Conservation (phyloP, 2,797 vertebrate species). For the Pampus argenteus region DNA sequence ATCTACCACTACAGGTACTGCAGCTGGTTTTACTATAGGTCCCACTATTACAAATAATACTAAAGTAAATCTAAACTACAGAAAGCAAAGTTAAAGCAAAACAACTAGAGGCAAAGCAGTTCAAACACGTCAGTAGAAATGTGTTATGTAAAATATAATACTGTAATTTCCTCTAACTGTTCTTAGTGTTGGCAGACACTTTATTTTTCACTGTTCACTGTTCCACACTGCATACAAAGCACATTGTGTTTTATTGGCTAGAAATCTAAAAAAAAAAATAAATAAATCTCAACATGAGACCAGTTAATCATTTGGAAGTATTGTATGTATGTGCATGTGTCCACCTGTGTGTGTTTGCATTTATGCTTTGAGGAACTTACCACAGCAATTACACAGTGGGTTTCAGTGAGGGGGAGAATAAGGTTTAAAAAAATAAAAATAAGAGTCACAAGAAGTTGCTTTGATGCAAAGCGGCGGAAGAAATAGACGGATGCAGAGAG, state of each 20-base stretch:
- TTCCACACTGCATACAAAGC: conserved; percentile 52
- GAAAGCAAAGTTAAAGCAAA: neutral
- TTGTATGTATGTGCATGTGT: conserved; percentile 21
- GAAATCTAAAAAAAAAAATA: conserved; percentile 36
- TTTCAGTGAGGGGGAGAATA: neutral
- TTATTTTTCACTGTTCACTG: conserved; percentile 19
- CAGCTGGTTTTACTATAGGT: neutral
- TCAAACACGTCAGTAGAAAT: neutral
- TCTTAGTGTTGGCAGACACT: neutral
- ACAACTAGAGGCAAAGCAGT: neutral
- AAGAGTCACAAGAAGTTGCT: conserved; percentile 24
- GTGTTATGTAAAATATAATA: neutral
- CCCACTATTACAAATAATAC: neutral
- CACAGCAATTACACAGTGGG: conserved; percentile 1
- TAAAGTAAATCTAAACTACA: too few species aligned
- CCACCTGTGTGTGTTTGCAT: conserved; percentile 25
- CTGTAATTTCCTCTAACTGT: neutral
- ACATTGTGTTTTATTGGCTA: conserved; percentile 43
- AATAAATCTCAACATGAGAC: conserved; percentile 39
- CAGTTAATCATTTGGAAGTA: conserved; percentile 52
- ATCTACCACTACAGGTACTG: too few species aligned
- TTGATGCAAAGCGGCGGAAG: conserved; percentile 36
- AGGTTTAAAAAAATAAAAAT: neutral
- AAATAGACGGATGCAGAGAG: conserved; percentile 20
- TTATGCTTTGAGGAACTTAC: conserved; percentile 23